Conservation (phyloP, 2,113 vertebrate species). For the Diphyllodes magnificus region DNA sequence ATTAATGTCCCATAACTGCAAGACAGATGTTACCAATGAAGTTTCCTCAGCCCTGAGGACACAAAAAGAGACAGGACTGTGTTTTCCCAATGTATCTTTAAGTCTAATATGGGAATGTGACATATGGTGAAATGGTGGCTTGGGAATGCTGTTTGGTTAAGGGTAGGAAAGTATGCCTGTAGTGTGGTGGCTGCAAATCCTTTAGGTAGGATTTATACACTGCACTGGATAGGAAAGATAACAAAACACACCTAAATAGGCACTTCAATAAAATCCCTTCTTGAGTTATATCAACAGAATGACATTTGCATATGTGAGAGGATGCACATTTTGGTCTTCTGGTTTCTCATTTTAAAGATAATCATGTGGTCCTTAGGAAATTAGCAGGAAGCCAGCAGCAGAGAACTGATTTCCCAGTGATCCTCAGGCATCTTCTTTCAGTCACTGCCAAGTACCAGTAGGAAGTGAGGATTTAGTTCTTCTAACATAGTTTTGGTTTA, state of each 20-base stretch:
- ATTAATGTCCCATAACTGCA: background rate
- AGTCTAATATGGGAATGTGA: background rate
- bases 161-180: background rate
- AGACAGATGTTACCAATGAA: background rate
- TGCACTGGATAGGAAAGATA: background rate
- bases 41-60: background rate
- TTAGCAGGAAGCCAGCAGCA: slow-evolving; percentile 42
- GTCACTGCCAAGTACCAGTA: slow-evolving; percentile 34
- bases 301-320: slow-evolving; percentile 21
- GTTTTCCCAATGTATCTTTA: background rate
- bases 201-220: background rate
- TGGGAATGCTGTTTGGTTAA: background rate
- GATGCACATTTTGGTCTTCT: slow-evolving; percentile 3
- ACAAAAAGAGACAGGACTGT: background rate
- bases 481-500: slow-evolving; percentile 48
- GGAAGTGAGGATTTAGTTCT: slow-evolving; percentile 47
- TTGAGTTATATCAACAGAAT: background rate
- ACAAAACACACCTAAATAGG: background rate
- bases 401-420: slow-evolving; percentile 40
- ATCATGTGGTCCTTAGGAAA: slow-evolving; percentile 43
- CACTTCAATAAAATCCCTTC: background rate
- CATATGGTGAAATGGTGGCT: background rate
- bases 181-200: background rate
- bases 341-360: slow-evolving; percentile 26
- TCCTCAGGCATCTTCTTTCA: slow-evolving; percentile 47